Evolutionary conservation across 2,797 vertebrate genomes (phyloP), one percentile per base, ranked within the genome.

Genomic region (Menidia menidia): DNA sequence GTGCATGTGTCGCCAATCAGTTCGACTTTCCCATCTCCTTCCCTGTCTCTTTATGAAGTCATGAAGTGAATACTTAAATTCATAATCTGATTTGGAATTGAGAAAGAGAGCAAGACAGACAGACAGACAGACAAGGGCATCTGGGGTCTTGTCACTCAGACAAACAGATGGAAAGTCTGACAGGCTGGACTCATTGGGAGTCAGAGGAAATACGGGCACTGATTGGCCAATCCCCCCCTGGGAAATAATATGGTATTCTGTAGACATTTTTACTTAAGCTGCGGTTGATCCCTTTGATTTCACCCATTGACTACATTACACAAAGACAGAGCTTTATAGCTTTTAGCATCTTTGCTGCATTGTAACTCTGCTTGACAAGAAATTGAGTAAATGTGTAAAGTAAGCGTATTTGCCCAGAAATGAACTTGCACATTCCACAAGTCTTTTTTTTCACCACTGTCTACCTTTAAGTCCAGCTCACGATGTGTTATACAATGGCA

Each of bases 11-110:
- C 73, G 61, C 53, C 6, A 48, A 76, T 81, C 75, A 55, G 55
- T 50, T 55, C 76, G 79, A 88, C 86, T 89, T 92, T 84, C 64
- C 64, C 9, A 5, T 82, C 77, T 83, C 84, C 84, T 87, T 83
- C 54, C 55, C 65, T 77, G 84, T 68, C 69, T 74, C 66, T 50
- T 65, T 51, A n/a, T 61, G 50, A 31, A 62, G 67, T 56, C 78
- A 45, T 78, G 73, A 73, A 60, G 75, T 58, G 77, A 84, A 73
- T 73, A 50, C 75, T 45, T 58, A 57, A 83, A 71, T 73, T 47
- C 75, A 45, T 58, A 57, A 77, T 84, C 66, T 71, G 64, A 71
- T 3, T 41, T 39, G 5, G 35, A 39, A 39, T 39, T 7, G 35
- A 39, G 35, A 39, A 39, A 39, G 35, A 39, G 35, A 39, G 35